These are phyloP conservation scores for Okamejei kenojei DNA, from an alignment of 2,797 vertebrate species.

Conservation along the genomic window DNA sequence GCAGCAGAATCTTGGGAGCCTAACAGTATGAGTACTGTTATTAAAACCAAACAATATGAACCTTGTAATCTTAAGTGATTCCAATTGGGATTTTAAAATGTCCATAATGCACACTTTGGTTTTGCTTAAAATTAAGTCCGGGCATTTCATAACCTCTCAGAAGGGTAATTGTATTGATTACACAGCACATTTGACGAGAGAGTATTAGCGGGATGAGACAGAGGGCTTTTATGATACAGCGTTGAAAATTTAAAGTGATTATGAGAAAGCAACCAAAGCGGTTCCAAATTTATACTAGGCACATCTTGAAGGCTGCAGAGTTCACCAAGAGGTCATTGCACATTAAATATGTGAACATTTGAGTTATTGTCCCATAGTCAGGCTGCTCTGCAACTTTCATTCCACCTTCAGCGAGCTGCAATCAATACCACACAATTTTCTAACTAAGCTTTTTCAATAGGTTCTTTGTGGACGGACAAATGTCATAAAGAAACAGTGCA, in stretches of 20 bases:
- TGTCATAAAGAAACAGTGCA: constrained; percentile 33
- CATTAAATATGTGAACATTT: constrained; percentile 33
- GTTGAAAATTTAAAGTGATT: constrained; percentile 36
- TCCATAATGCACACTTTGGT: constrained; percentile 25
- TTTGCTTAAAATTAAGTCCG: constrained; percentile 23
- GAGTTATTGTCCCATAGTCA: constrained; percentile 29
- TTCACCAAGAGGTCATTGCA: constrained; percentile 23
- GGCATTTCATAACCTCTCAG: constrained; percentile 28
- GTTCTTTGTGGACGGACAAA: constrained; percentile 35
- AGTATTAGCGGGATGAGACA: constrained; percentile 29
- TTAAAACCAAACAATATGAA: constrained; percentile 37
- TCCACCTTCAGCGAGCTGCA: constrained; percentile 31
- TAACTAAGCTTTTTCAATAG: constrained; percentile 33
- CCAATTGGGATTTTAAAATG: constrained; percentile 28
- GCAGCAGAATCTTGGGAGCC: not conserved
- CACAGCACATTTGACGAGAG: constrained; percentile 26
- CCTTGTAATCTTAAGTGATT: constrained; percentile 37
- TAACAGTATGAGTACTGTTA: constrained; percentile 34
- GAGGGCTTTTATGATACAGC: constrained; percentile 34
- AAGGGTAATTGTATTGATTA: constrained; percentile 35
- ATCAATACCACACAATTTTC: constrained; percentile 38
- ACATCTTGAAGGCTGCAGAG: constrained; percentile 30
- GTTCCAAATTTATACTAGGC: constrained; percentile 31
- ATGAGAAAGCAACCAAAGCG: constrained; percentile 20
- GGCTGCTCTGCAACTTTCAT: constrained; percentile 13